These are phyloP conservation scores for Philereme vetulata DNA, from an alignment of 2,888 invertebrate genomes.

Conservation along the genomic window DNA sequence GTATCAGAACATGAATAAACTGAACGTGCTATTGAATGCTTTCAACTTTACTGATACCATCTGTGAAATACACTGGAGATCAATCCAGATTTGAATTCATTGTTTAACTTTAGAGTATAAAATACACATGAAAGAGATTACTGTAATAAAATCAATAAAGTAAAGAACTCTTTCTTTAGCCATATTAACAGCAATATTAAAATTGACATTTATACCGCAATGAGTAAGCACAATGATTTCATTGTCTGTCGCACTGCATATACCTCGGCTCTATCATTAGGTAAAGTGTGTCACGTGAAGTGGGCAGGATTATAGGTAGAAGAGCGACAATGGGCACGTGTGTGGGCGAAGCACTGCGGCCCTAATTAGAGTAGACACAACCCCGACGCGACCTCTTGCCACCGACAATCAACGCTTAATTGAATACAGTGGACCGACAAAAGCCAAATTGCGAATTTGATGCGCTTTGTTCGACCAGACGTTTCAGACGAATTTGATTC, in stretches of 20 bases:
- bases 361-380: constrained; percentile 74
- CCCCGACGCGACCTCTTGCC: constrained; percentile 78
- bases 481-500: constrained; percentile 2
- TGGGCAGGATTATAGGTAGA: constrained; percentile 48
- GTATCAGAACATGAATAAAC: constrained; percentile 55
- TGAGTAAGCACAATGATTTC: constrained; percentile 29
- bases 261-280: constrained; percentile 30
- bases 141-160: background rate
- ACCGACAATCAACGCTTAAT: constrained; percentile 75
- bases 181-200: constrained; percentile 3
- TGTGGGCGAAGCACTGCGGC: constrained; percentile 70
- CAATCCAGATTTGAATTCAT: background rate
- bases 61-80: constrained; percentile 16
- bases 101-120: background rate
- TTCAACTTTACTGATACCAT: constrained; percentile 45
- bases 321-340: constrained; percentile 60
- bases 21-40: constrained; percentile 56
- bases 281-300: constrained; percentile 39
- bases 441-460: constrained; percentile 62
- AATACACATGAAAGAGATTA: background rate
- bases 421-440: constrained; percentile 76
- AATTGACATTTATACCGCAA: constrained; percentile 15
- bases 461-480: constrained; percentile 43
- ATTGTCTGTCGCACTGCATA: constrained; percentile 31
- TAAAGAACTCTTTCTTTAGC: background rate